phyloP scores from a whole-genome alignment of 2,113 vertebrate species.

The Cyprinodon variegatus region DNA sequence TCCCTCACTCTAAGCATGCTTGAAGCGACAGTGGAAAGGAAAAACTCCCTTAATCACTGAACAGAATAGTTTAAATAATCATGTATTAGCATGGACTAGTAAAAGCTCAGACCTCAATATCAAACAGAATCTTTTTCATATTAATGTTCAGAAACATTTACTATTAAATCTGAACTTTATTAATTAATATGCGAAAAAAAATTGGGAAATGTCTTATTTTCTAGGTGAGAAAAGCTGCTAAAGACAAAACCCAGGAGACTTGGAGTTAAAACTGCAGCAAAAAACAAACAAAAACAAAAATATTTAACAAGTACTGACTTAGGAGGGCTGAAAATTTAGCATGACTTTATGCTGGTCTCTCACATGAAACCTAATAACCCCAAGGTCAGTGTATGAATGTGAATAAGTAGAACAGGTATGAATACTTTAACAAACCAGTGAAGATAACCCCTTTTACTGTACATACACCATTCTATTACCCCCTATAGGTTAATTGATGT shows the following conservation, averaged over 20 bases:
- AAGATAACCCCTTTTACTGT: background rate
- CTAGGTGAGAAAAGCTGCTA: background rate
- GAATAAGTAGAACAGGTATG: background rate
- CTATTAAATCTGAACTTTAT: no score
- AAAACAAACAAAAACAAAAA: background rate
- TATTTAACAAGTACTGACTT: background rate
- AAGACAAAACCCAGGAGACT: no score
- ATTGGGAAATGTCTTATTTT: background rate
- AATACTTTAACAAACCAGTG: background rate
- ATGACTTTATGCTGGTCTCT: no score
- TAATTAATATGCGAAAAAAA: background rate
- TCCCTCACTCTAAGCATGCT: no score
- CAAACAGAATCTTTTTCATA: background rate
- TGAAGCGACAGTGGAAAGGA: background rate
- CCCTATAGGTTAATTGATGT: background rate
- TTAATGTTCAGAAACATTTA: background rate
- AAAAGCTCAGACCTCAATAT: background rate
- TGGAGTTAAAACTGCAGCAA: background rate
- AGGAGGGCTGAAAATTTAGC: background rate
- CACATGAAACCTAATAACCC: background rate
- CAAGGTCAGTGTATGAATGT: background rate
- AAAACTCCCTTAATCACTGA: background rate
- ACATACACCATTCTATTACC: background rate
- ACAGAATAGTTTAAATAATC: background rate
- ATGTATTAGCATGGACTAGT: background rate